Evolutionary conservation across 1,140 invertebrate genomes (phyloP).

Genomic region (Scaptomyza pallida): DNA sequence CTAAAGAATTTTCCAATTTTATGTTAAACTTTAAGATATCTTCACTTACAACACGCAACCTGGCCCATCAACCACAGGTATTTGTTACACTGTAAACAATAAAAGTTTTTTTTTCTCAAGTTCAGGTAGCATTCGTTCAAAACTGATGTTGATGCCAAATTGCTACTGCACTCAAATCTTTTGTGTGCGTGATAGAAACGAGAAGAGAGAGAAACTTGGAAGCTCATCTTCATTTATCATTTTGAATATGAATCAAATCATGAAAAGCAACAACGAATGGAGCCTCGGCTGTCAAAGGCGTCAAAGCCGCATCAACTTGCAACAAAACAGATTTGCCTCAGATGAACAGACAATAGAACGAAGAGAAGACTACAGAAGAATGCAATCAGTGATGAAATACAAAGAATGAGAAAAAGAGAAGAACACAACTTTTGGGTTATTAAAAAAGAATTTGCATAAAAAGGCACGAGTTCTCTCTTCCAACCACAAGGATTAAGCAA

Average conservation of each 20-base stretch:
- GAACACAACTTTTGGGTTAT: conserved; percentile 53
- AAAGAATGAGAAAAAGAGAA: conserved; percentile 14
- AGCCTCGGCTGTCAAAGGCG: conserved; percentile 15
- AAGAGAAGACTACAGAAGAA: conserved; percentile 26
- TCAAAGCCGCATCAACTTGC: conserved; percentile 40
- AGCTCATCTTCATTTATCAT: conserved; percentile 76
- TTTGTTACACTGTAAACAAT: conserved; percentile 13
- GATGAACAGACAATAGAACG: conserved; percentile 48
- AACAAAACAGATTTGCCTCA: conserved; percentile 12
- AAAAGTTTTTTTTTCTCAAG: not conserved
- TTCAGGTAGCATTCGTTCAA: conserved; percentile 63
- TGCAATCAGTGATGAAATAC: conserved; percentile 56
- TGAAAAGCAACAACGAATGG: conserved; percentile 67
- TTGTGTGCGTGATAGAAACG: not conserved
- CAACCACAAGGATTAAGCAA: conserved; percentile 75
- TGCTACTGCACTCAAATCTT: conserved; percentile 65
- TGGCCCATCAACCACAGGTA: no score
- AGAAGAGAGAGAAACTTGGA: conserved; percentile 22
- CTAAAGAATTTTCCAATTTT: no score
- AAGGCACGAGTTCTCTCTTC: conserved; percentile 38
- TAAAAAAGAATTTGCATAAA: conserved; percentile 81
- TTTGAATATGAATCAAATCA: conserved; percentile 81
- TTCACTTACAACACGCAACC: no score
- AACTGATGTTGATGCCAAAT: conserved; percentile 59
- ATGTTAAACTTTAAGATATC: no score